Evolutionary conservation across 2,113 vertebrate species (phyloP).

Genomic region (Aleadryas rufinucha): DNA sequence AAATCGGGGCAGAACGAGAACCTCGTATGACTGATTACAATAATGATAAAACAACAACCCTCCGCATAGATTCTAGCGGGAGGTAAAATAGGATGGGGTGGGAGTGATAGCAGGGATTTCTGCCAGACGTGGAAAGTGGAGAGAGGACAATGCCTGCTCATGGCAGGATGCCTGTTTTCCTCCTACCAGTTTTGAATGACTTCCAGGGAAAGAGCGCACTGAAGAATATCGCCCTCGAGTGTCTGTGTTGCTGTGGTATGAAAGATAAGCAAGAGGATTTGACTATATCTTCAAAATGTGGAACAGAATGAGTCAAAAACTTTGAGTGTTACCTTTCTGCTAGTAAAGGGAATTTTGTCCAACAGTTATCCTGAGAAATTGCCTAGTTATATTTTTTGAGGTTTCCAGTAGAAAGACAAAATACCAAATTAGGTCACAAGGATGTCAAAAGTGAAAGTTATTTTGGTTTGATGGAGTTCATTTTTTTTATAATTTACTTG

Average conservation of each 20-base stretch:
- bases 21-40: not conserved
- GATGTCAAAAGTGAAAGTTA: not conserved
- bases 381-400: not conserved
- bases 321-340: not conserved
- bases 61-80: not conserved
- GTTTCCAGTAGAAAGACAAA: not conserved
- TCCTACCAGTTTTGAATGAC: constrained; percentile 37
- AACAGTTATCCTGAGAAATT: not conserved
- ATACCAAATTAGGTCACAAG: not conserved
- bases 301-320: not conserved
- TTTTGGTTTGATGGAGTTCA: not conserved
- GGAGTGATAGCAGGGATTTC: not conserved
- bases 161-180: constrained; percentile 14
- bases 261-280: not conserved
- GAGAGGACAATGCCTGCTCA: constrained; percentile 7
- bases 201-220: not conserved
- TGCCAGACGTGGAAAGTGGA: constrained; percentile 14
- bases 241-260: not conserved
- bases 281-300: not conserved
- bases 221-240: not conserved
- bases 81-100: not conserved
- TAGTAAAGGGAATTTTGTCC: not conserved
- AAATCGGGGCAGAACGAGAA: not conserved
- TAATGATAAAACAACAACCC: not conserved
- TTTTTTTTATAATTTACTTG: not conserved